A percentile compares a stretch with the other conserved stretches of the same genome.
These are phyloP conservation scores for Vollenhovia emeryi DNA, from an alignment of 1,140 invertebrate species.

Conservation along the genomic window DNA sequence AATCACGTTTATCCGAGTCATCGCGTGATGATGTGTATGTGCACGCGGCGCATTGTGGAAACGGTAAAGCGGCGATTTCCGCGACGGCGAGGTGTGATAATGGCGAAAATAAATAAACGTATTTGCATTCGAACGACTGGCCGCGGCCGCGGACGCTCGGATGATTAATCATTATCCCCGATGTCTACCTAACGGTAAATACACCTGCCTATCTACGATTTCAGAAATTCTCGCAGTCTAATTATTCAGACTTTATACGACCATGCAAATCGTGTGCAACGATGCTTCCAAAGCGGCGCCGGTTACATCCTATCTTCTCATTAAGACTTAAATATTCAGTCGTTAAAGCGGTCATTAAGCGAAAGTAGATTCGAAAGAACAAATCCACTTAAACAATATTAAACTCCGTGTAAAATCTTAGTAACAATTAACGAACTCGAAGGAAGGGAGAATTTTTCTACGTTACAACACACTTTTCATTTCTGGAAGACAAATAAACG, in stretches of 20 bases:
- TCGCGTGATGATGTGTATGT: slow-evolving; percentile 3
- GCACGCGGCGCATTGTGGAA: slow-evolving; percentile 11
- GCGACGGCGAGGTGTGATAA: slow-evolving; percentile 19
- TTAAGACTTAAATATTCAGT: not conserved
- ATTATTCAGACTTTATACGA: slow-evolving; percentile 43
- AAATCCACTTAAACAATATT: not conserved
- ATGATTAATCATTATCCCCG: slow-evolving; percentile 48
- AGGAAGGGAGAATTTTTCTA: not conserved
- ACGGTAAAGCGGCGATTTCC: slow-evolving; percentile 37
- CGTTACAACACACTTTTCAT: not conserved
- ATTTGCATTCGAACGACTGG: slow-evolving; percentile 58
- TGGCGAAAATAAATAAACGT: slow-evolving; percentile 40
- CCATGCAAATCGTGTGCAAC: not conserved
- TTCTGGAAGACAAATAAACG: not conserved
- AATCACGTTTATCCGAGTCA: slow-evolving; percentile 50
- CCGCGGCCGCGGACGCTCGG: not conserved
- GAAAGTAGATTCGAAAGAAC: slow-evolving; percentile 1
- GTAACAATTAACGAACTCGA: not conserved
- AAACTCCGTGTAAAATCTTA: not conserved
- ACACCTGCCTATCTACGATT: not conserved
- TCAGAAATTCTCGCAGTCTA: slow-evolving; percentile 36
- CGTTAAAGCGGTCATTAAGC: not conserved
- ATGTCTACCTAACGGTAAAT: slow-evolving; percentile 66
- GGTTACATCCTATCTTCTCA: not conserved
- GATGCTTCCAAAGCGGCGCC: not conserved